Base-by-base conservation (phyloP, 1,140 invertebrate species). In the Aphidius ervi region DNA sequence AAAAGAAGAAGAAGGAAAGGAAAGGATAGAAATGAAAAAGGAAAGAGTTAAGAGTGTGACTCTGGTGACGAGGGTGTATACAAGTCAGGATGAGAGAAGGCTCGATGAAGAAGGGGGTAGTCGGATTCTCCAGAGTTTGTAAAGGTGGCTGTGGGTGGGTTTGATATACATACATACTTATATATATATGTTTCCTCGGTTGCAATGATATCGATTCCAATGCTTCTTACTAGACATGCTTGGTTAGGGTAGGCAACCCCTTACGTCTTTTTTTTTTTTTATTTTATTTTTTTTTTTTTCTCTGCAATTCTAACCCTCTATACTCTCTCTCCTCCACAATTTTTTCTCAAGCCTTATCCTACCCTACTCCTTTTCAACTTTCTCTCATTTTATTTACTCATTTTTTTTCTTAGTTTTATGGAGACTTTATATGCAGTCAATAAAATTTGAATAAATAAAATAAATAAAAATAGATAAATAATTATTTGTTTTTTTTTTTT, bases 161-260 rank as follows among this genome's bases (percentile, higher is more conserved):
- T 46, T 20, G 56, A 39, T 9, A 48, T 16, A 16, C 16, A 0
- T 16, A n/a, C n/a, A n/a, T n/a, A n/a, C n/a, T n/a, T n/a, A n/a
- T n/a, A 1, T 49, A 46, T 46, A 41, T 48, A 16, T 53, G 9
- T 31, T 56, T 46, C 16, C 70, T 69, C 70, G 73, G 74, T 78
- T 80, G 78, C 77, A 80, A 78, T 79, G 77, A 77, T 80, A 80
- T 79, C 74, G 78, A 80, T 79, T 79, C 71, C 75, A 76, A 78
- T 78, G 78, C 75, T 79, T 72, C 77, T 78, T 78, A 78, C 70
- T 74, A 78, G 73, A 74, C 73, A 74, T 67, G 68, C 72, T 74
- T 77, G 72, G 64, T 70, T 70, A 72, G 76, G 76, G 76, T 71
- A 70, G 78, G 71, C 74, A 75, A 59, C 60, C 49, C 56, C 49